These are phyloP conservation scores for Monoplex corrugatus DNA, from an alignment of 2,888 invertebrate genomes.

Conservation along the genomic window DNA sequence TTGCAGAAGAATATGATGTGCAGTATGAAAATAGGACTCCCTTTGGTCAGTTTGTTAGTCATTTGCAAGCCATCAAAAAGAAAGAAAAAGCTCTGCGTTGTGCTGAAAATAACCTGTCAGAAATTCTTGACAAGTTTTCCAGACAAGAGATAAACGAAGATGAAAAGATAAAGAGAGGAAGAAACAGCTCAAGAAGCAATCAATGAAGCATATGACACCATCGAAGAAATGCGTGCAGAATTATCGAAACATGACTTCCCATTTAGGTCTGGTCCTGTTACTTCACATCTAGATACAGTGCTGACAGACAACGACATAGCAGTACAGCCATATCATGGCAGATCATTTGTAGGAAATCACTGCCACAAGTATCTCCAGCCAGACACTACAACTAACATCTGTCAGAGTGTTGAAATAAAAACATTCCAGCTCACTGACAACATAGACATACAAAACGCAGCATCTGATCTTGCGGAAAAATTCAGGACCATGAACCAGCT, in stretches of 20 bases:
- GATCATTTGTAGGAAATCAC: conserved; percentile 40
- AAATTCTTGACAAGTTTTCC: background rate
- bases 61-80: too few relatives aligned
- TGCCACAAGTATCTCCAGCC: conserved; percentile 34
- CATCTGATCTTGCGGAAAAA: background rate
- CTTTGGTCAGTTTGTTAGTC: too few relatives aligned
- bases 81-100: too few relatives aligned
- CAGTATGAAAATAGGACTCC: too few relatives aligned
- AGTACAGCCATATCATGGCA: conserved; percentile 14
- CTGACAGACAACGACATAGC: background rate
- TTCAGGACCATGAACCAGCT: background rate
- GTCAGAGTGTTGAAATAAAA: background rate
- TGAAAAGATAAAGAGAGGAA: background rate
- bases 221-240: background rate
- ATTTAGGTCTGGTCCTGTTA: background rate
- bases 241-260: background rate
- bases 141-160: too few relatives aligned
- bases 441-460: background rate
- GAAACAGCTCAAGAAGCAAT: background rate
- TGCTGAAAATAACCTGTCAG: background rate
- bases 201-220: background rate
- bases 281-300: background rate
- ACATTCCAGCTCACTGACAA: background rate
- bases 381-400: background rate
- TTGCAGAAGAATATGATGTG: background rate